A percentile compares a stretch with the other conserved stretches of the same genome.
Evolutionary conservation across 2,888 invertebrate species (phyloP).

Genomic region (Erebia palarica): DNA sequence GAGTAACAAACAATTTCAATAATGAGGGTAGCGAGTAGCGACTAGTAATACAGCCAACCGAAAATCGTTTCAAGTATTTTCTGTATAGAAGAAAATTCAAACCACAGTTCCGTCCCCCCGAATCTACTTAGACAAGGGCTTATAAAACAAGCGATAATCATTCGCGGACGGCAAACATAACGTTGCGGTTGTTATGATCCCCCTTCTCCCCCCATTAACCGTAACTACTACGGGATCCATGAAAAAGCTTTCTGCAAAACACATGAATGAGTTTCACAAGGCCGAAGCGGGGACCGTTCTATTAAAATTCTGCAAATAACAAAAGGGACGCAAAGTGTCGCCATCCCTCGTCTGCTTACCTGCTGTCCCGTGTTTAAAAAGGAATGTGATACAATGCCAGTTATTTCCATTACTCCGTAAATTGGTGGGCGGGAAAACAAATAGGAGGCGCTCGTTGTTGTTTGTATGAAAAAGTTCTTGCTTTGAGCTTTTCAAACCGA

Average conservation of each 20-base stretch:
- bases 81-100: background rate
- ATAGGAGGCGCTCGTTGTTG: slow-evolving; percentile 28
- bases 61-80: background rate
- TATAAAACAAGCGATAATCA: slow-evolving; percentile 35
- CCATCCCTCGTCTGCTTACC: slow-evolving; percentile 70
- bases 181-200: slow-evolving; percentile 33
- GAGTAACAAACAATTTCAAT: background rate
- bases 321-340: slow-evolving; percentile 65
- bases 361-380: slow-evolving; percentile 66
- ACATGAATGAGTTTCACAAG: slow-evolving; percentile 42
- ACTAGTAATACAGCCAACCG: background rate
- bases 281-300: slow-evolving; percentile 56
- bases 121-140: slow-evolving; percentile 25
- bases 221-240: slow-evolving; percentile 35
- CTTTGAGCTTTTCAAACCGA: slow-evolving; percentile 1
- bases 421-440: slow-evolving; percentile 46
- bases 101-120: slow-evolving; percentile 1
- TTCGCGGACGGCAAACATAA: slow-evolving; percentile 34
- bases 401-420: slow-evolving; percentile 75
- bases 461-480: slow-evolving; percentile 8
- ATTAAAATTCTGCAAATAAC: slow-evolving; percentile 79
- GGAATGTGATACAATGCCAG: slow-evolving; percentile 77
- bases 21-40: background rate
- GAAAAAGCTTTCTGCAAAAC: slow-evolving; percentile 43
- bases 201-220: slow-evolving; percentile 32